Percentiles rank a stretch among this genome's conserved stretches.
Conservation (phyloP, 1,140 invertebrate species). For the Steinernema khuongi region DNA sequence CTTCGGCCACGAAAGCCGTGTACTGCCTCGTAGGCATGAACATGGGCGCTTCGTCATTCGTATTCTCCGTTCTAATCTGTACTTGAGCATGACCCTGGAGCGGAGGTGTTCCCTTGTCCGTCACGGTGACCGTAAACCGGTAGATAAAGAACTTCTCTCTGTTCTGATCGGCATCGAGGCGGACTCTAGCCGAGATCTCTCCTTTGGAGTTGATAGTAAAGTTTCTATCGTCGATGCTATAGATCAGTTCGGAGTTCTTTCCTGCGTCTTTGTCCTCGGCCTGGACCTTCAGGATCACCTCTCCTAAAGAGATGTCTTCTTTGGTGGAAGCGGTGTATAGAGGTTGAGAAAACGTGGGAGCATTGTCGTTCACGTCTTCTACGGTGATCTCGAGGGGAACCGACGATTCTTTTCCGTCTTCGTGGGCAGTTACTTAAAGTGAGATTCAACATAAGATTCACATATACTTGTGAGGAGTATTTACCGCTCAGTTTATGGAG, state of each 20-base stretch:
- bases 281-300: conserved; percentile 46
- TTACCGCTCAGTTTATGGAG: conserved; percentile 45
- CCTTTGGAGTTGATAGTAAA: conserved; percentile 50
- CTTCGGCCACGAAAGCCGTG: conserved; percentile 51
- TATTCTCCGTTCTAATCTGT: conserved; percentile 52
- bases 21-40: conserved; percentile 54
- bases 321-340: conserved; percentile 73
- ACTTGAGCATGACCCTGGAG: conserved; percentile 56
- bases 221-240: conserved; percentile 44
- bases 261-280: conserved; percentile 48
- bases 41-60: conserved; percentile 50
- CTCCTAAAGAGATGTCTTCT: conserved; percentile 68
- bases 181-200: conserved; percentile 40
- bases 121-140: conserved; percentile 73
- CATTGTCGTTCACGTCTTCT: conserved; percentile 81
- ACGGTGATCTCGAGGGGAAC: conserved; percentile 69
- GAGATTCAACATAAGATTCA: conserved; percentile 22
- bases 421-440: conserved; percentile 45
- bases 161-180: conserved; percentile 52
- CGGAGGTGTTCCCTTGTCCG: conserved; percentile 78
- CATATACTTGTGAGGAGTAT: conserved; percentile 15
- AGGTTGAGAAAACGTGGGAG: conserved; percentile 74
- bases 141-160: conserved; percentile 63
- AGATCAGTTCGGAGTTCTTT: conserved; percentile 44
- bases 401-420: conserved; percentile 40